phyloP scores from a whole-genome alignment of 2,797 vertebrate species.

The Pogoniulus pusillus region DNA sequence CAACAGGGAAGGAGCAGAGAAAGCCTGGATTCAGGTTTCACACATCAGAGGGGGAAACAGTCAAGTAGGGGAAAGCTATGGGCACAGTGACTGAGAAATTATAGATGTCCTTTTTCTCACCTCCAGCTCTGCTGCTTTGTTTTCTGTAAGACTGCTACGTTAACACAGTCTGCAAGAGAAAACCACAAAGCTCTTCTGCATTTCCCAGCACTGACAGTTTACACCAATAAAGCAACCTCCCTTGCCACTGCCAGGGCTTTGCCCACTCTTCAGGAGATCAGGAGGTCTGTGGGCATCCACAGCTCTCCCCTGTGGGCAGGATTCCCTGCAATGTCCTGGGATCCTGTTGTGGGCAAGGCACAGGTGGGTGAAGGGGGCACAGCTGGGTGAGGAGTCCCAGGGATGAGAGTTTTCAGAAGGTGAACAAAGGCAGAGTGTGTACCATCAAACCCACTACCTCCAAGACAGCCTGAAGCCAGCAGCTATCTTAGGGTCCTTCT shows the following conservation, averaged over 20 bases:
- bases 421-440: neutral
- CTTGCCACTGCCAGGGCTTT: neutral
- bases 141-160: neutral
- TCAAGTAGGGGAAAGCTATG: neutral
- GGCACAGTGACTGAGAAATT: slow-evolving; percentile 31
- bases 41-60: slow-evolving; percentile 3
- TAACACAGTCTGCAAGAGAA: neutral
- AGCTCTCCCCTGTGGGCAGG: neutral
- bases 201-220: neutral
- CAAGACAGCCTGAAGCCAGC: neutral
- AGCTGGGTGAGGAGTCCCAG: neutral
- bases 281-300: fast-evolving
- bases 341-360: fast-evolving
- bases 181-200: neutral
- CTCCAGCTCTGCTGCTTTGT: neutral
- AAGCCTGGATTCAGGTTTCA: neutral
- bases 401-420: neutral
- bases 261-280: neutral
- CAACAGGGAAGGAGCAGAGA: neutral
- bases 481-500: neutral
- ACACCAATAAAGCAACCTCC: neutral
- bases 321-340: neutral
- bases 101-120: neutral
- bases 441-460: neutral
- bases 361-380: no score